Conservation (phyloP, 2,888 invertebrate species). For the Ommatoiulus sabulosus region DNA sequence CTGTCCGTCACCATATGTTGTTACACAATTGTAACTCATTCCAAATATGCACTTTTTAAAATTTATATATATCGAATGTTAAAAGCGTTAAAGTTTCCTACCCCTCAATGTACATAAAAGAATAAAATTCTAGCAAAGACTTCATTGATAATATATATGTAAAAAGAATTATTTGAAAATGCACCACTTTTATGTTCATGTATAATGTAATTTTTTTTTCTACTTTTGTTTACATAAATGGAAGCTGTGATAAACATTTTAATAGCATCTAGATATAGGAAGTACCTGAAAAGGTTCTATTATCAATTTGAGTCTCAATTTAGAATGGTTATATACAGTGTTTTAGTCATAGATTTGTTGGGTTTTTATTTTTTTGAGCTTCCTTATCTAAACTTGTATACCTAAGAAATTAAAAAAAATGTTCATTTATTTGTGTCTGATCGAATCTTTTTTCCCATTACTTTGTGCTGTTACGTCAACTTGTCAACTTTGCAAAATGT, state of each 20-base stretch:
- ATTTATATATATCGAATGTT: slow-evolving; percentile 29
- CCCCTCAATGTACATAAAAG: slow-evolving; percentile 24
- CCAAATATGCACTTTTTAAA: background rate
- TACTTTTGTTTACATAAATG: slow-evolving; percentile 47
- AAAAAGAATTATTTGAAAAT: slow-evolving; percentile 46
- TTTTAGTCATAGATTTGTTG: slow-evolving; percentile 47
- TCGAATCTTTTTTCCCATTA: background rate
- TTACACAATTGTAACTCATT: slow-evolving; percentile 7
- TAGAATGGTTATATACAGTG: slow-evolving; percentile 34
- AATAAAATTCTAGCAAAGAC: slow-evolving; percentile 34
- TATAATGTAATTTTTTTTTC: slow-evolving; percentile 37
- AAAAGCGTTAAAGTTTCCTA: slow-evolving; percentile 15
- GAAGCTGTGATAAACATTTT: slow-evolving; percentile 45
- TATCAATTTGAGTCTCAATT: slow-evolving; percentile 34
- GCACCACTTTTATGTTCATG: background rate
- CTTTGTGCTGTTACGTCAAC: background rate
- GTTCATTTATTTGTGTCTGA: slow-evolving; percentile 12
- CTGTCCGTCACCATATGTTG: background rate
- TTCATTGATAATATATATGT: slow-evolving; percentile 44
- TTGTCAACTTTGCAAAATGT: background rate
- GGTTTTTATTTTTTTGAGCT: slow-evolving; percentile 45
- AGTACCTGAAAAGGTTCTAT: slow-evolving; percentile 22
- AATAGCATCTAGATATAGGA: slow-evolving; percentile 26
- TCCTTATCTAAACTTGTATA: slow-evolving; percentile 41
- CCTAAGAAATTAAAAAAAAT: slow-evolving; percentile 40